Conservation (phyloP, 2,113 vertebrate species). For the Chrysemys picta region DNA sequence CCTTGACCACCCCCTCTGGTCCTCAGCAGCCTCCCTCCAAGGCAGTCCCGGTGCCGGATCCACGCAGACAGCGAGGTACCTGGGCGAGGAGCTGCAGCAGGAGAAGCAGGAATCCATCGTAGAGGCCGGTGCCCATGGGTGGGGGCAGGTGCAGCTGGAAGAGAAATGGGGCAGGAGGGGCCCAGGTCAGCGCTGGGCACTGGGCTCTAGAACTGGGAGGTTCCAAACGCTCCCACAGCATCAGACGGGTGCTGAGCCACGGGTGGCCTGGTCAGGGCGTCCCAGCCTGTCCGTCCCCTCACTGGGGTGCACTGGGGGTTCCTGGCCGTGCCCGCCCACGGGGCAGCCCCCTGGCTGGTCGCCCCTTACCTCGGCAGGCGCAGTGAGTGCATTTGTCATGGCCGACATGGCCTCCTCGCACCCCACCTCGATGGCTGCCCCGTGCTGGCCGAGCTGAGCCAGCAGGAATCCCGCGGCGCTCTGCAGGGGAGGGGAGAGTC, state of each 20-base stretch:
- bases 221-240: not conserved
- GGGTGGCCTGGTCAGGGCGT: not conserved
- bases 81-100: conserved; percentile 77
- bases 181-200: not conserved
- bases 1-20: not conserved
- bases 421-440: conserved; percentile 59
- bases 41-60: not conserved
- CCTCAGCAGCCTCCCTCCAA: not conserved
- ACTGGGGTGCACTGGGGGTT: not conserved
- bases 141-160: conserved; percentile 72
- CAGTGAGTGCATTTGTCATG: conserved; percentile 35
- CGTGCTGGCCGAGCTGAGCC: conserved; percentile 71
- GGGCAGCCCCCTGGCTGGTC: not conserved
- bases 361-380: conserved; percentile 73
- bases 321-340: not conserved
- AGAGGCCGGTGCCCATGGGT: conserved; percentile 78
- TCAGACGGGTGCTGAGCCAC: not conserved
- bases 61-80: conserved; percentile 53
- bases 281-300: not conserved
- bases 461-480: conserved; percentile 77
- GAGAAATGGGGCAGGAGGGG: not conserved
- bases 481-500: conserved; percentile 51
- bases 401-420: conserved; percentile 62
- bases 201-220: not conserved
- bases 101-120: conserved; percentile 80